These are phyloP conservation scores for Therioaphis trifolii DNA, from an alignment of 2,888 invertebrate species.

Conservation along the genomic window DNA sequence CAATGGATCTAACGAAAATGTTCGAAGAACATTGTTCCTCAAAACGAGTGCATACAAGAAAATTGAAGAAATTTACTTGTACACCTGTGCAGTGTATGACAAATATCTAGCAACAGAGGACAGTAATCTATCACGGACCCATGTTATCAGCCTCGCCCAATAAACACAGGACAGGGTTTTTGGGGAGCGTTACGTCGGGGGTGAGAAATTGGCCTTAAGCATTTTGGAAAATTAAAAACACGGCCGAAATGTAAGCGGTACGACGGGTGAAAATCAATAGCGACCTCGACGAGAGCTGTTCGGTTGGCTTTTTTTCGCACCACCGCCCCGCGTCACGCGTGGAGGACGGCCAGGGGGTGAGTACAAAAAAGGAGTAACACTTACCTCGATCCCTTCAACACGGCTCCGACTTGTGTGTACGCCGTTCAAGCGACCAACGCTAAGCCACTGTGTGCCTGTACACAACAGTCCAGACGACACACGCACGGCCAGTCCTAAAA, in stretches of 20 bases:
- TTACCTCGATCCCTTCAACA: conserved; percentile 43
- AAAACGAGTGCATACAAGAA: no score
- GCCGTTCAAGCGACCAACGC: neutral
- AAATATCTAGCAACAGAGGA: neutral
- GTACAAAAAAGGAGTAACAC: conserved; percentile 44
- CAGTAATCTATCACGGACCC: neutral
- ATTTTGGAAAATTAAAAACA: neutral
- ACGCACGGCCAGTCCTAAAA: neutral
- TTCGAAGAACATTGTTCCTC: no score
- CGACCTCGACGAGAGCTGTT: conserved; percentile 15
- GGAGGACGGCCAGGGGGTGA: conserved; percentile 21
- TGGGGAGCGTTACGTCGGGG: no score
- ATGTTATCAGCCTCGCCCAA: conserved; percentile 48
- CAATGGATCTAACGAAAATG: no score
- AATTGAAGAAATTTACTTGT: no score
- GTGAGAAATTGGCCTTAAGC: no score
- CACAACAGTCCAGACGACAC: neutral
- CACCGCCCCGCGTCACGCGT: neutral
- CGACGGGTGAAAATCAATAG: conserved; percentile 49
- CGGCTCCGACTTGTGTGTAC: conserved; percentile 8
- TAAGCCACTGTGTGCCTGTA: neutral
- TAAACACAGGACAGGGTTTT: neutral
- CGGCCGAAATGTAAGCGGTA: neutral
- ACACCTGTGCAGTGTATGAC: no score
- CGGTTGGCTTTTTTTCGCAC: conserved; percentile 20